A percentile compares a stretch with the other conserved stretches of the same genome.
phyloP scores from a whole-genome alignment of 2,888 invertebrate species.

The Epirrita christyi region DNA sequence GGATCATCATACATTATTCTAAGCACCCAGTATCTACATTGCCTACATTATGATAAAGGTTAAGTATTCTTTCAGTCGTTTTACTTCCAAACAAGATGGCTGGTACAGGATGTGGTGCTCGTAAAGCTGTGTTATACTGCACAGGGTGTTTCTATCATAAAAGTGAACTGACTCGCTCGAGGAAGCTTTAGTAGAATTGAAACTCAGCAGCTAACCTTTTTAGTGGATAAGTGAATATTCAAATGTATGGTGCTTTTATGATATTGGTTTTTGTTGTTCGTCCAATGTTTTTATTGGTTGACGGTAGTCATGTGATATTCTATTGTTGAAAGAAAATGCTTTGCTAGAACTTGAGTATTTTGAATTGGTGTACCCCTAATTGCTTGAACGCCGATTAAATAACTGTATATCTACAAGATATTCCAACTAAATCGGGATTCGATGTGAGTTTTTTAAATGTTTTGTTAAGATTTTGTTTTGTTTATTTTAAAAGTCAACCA shows the following conservation, averaged over 20 bases:
- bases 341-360: no score
- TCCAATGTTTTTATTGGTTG: constrained; percentile 14
- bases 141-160: constrained; percentile 71
- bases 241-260: constrained; percentile 37
- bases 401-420: no score
- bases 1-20: constrained; percentile 3
- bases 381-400: no score
- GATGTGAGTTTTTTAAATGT: no score
- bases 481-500: no score
- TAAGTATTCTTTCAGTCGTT: constrained; percentile 57
- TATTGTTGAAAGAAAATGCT: no score
- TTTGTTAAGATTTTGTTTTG: no score
- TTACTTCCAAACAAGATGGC: constrained; percentile 67
- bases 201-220: constrained; percentile 50
- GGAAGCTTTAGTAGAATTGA: constrained; percentile 62
- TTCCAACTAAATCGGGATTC: no score
- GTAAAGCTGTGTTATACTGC: constrained; percentile 68
- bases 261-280: constrained; percentile 30
- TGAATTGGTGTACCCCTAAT: no score
- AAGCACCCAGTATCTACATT: constrained; percentile 9
- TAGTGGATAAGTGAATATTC: constrained; percentile 50
- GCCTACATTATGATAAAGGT: constrained; percentile 49
- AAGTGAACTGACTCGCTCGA: constrained; percentile 57
- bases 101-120: constrained; percentile 64
- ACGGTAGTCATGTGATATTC: neutral